Evolutionary conservation across 2,797 vertebrate species (phyloP).

Genomic region (Xenopus petersii): DNA sequence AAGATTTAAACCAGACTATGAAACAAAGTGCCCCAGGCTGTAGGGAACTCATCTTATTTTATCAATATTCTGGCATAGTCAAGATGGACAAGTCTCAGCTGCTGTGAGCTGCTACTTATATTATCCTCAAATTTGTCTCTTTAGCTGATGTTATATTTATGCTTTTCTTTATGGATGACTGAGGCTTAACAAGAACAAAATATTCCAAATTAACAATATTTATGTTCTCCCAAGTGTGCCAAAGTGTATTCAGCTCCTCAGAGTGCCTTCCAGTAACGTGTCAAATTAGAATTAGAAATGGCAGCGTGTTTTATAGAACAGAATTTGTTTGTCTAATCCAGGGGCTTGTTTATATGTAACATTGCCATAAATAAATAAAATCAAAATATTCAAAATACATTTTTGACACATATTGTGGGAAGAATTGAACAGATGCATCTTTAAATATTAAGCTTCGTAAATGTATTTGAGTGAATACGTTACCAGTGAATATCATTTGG

Average conservation of each 20-base stretch:
- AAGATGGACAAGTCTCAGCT: slow-evolving; percentile 10
- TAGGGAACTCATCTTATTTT: too few species aligned
- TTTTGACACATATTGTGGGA: neutral
- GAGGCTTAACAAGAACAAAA: slow-evolving; percentile 21
- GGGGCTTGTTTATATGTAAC: slow-evolving; percentile 22
- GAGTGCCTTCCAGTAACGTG: slow-evolving; percentile 37
- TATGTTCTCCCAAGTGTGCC: slow-evolving; percentile 31
- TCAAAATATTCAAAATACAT: slow-evolving; percentile 4
- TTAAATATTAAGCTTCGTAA: neutral
- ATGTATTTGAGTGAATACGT: neutral
- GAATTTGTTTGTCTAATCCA: slow-evolving; percentile 25
- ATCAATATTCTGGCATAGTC: too few species aligned
- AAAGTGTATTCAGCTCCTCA: slow-evolving; percentile 13
- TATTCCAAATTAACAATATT: slow-evolving; percentile 32
- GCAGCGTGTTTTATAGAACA: slow-evolving; percentile 6
- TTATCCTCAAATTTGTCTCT: slow-evolving; percentile 15
- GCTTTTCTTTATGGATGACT: slow-evolving; percentile 33
- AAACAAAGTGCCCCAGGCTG: too few species aligned
- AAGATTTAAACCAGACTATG: too few species aligned
- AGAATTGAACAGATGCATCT: neutral
- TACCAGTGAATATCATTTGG: neutral
- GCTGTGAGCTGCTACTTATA: slow-evolving; percentile 12
- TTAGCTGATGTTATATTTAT: slow-evolving; percentile 15
- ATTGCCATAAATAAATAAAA: slow-evolving; percentile 8
- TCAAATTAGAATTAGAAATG: slow-evolving; percentile 37